Evolutionary conservation across 2,888 invertebrate species (phyloP).

Genomic region (Julus scanicus): DNA sequence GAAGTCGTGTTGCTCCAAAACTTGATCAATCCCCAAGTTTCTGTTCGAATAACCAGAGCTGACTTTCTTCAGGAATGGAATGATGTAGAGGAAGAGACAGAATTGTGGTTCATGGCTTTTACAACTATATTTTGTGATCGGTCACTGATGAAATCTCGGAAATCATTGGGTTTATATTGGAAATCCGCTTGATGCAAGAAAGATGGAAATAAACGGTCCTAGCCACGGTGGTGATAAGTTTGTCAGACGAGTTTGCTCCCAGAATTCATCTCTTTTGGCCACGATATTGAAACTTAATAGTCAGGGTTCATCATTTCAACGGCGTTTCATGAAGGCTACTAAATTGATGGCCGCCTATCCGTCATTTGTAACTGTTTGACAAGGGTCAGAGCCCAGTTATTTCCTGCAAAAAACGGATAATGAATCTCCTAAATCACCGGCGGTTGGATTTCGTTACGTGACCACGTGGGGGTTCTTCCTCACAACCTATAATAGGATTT

Average conservation of each 20-base stretch:
- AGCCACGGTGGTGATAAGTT: neutral
- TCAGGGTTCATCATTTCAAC: constrained; percentile 13
- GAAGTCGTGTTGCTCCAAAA: neutral
- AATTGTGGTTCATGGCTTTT: neutral
- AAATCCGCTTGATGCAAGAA: neutral
- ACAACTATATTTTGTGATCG: neutral
- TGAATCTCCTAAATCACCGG: constrained; percentile 43
- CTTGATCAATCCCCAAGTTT: neutral
- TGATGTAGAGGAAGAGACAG: neutral
- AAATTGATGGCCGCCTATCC: constrained; percentile 20
- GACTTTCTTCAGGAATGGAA: neutral
- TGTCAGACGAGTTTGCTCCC: neutral
- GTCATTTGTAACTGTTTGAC: neutral
- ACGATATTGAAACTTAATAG: neutral
- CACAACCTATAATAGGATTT: neutral
- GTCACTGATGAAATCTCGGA: constrained; percentile 16
- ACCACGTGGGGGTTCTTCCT: constrained; percentile 47
- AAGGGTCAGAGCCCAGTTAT: constrained; percentile 29
- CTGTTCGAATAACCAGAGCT: neutral
- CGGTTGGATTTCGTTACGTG: constrained; percentile 32
- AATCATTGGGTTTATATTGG: constrained; percentile 25
- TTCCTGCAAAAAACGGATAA: constrained; percentile 17
- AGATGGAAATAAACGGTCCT: constrained; percentile 1
- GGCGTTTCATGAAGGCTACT: neutral
- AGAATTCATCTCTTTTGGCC: neutral